Conservation (phyloP, 2,797 vertebrate species). For the Antrozous pallidus region DNA sequence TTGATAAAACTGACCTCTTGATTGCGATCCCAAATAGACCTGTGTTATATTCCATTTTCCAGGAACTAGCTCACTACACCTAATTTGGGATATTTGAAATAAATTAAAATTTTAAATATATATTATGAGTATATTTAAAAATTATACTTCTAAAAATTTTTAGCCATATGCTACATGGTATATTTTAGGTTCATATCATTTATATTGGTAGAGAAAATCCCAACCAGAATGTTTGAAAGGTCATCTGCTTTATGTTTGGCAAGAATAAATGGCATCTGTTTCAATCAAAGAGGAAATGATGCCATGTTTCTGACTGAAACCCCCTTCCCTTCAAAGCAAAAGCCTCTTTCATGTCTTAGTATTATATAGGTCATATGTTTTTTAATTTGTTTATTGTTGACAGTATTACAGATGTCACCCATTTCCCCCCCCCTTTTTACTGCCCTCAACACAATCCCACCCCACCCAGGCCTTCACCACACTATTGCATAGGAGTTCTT, state of each 20-base stretch:
- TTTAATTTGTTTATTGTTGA: neutral
- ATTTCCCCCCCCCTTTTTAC: neutral
- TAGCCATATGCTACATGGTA: neutral
- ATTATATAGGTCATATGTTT: neutral
- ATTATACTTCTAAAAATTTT: slow-evolving; percentile 1
- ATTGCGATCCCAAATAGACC: neutral
- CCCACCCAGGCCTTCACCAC: neutral
- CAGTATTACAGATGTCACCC: neutral
- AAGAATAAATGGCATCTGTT: neutral
- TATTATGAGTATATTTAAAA: neutral
- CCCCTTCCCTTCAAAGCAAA: neutral
- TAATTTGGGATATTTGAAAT: neutral
- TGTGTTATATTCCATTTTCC: neutral
- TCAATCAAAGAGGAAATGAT: neutral
- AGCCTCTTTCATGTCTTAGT: neutral
- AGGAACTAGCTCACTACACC: neutral
- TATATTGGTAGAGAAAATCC: slow-evolving; percentile 21
- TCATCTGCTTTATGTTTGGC: slow-evolving; percentile 30
- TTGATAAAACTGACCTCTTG: neutral
- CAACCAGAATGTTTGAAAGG: slow-evolving; percentile 36
- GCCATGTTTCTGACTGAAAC: neutral
- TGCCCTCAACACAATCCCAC: neutral
- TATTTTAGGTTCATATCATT: slow-evolving; percentile 15
- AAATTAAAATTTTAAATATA: neutral
- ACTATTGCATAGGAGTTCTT: neutral